Conservation (phyloP, 2,888 invertebrate genomes). For the Cremastinae sp. region DNA sequence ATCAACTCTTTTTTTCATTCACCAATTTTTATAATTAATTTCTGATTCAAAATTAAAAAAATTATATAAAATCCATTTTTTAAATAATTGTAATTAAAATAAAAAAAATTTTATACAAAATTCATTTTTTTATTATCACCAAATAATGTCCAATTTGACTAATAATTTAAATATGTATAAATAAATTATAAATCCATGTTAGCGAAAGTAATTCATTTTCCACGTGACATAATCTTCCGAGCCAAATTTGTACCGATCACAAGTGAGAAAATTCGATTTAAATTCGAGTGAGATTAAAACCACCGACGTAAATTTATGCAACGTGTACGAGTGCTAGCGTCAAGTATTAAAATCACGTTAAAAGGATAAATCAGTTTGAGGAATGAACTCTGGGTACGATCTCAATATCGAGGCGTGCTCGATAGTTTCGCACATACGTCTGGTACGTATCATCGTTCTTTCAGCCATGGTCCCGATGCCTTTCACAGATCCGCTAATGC, state of each 20-base stretch:
- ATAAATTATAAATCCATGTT: background rate
- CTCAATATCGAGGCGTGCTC: constrained; percentile 53
- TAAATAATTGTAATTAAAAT: too few species aligned
- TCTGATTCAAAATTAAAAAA: too few species aligned
- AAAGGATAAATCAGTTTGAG: constrained; percentile 50
- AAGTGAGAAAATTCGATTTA: constrained; percentile 32
- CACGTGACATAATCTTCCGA: too few species aligned
- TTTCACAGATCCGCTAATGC: constrained; percentile 40
- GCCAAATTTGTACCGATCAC: background rate
- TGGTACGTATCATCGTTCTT: constrained; percentile 51
- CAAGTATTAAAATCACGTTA: constrained; percentile 2
- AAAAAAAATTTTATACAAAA: too few species aligned
- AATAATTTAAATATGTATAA: too few species aligned
- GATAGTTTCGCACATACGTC: constrained; percentile 42
- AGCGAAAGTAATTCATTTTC: too few species aligned
- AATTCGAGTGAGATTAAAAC: constrained; percentile 28
- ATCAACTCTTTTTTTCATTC: too few species aligned
- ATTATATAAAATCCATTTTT: too few species aligned
- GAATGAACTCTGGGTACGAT: constrained; percentile 45
- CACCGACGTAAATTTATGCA: constrained; percentile 18
- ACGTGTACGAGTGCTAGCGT: background rate
- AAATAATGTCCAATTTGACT: too few species aligned
- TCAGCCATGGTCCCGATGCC: constrained; percentile 50
- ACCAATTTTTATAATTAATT: too few species aligned
- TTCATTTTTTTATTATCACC: too few species aligned